Conservation (phyloP, 1,140 invertebrate species). For the Trichonephila inaurata region DNA sequence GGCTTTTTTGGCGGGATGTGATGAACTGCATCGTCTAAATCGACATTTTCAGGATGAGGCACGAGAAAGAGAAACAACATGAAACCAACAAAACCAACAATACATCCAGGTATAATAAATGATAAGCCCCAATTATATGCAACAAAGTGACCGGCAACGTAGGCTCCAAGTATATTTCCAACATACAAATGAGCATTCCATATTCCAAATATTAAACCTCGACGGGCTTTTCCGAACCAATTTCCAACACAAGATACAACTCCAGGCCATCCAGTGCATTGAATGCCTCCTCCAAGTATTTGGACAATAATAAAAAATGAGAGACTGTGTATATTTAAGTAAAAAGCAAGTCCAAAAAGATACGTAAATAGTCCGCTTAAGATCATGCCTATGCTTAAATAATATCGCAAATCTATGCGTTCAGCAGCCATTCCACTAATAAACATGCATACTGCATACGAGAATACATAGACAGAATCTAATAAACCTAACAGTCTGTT, state of each 20-base stretch:
- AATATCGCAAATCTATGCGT: constrained; percentile 93
- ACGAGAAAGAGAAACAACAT: constrained; percentile 93
- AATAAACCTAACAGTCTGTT: constrained; percentile 91
- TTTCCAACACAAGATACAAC: constrained; percentile 96
- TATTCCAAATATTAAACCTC: constrained; percentile 95
- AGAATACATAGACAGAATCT: constrained; percentile 95
- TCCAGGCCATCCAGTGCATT: constrained; percentile 96
- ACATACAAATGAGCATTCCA: constrained; percentile 98
- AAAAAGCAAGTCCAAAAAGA: constrained; percentile 92
- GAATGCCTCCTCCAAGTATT: constrained; percentile 90
- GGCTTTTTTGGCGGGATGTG: neutral
- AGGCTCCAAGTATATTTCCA: constrained; percentile 93
- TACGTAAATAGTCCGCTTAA: constrained; percentile 92
- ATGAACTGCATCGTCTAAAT: constrained; percentile 77
- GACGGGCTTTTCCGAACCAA: constrained; percentile 94
- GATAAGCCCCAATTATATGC: constrained; percentile 93
- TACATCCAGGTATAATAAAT: constrained; percentile 94
- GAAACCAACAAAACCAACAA: constrained; percentile 89
- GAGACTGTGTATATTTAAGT: constrained; percentile 90
- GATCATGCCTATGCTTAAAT: constrained; percentile 94
- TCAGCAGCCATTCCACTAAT: constrained; percentile 94
- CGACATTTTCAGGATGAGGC: constrained; percentile 87
- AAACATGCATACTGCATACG: constrained; percentile 97
- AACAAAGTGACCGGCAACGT: constrained; percentile 93
- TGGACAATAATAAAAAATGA: constrained; percentile 93